phyloP scores from a whole-genome alignment of 2,113 vertebrate species.

The rabbit (Oryctolagus cuniculus) region mOryCun1.1 NC_091451.1:24707001-24707500 shows the following conservation, averaged over 20 bases:
- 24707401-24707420: not conserved
- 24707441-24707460: not conserved
- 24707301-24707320: not conserved
- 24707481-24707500: not conserved
- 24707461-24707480: not conserved
- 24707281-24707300: not conserved
- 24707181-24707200: not conserved
- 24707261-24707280: not conserved
- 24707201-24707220: not conserved
- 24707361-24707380: slow-evolving; percentile 29
- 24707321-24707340: slow-evolving; percentile 10
- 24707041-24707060: not conserved
- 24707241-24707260: not conserved
- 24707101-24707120: not conserved
- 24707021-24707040: not conserved
- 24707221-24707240: not conserved
- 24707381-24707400: not conserved
- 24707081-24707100: not conserved
- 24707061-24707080: not conserved
- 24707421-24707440: not conserved
- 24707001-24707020: not conserved
- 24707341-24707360: not conserved
- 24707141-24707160: not conserved
- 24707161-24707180: not conserved
- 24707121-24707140: not conserved